Percentiles rank a stretch among this genome's conserved stretches.
Evolutionary conservation across 1,140 invertebrate genomes (phyloP).

Genomic region (Lutraria rhynchaena): DNA sequence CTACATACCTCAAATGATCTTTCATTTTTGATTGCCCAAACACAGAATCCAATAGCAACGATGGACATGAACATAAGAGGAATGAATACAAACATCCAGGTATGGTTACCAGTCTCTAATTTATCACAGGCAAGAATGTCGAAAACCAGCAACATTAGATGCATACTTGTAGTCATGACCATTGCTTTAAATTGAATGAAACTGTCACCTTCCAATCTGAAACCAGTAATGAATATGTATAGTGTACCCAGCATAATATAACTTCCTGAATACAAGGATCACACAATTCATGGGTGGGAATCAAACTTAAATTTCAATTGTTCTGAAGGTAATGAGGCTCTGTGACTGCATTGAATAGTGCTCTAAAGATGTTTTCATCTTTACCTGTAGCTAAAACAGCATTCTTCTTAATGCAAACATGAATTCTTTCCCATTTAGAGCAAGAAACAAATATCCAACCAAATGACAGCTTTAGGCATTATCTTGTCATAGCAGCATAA

Average conservation of each 20-base stretch:
- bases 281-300: too few species aligned
- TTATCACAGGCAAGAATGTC: constrained; percentile 98
- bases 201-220: constrained; percentile 95
- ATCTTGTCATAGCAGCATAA: too few species aligned
- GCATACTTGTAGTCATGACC: constrained; percentile 96
- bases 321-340: too few species aligned
- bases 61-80: constrained; percentile 98
- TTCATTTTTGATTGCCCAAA: constrained; percentile 99
- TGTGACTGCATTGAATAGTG: too few species aligned
- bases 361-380: too few species aligned
- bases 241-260: not conserved
- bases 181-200: constrained; percentile 99
- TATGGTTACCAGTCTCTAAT: constrained; percentile 91
- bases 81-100: constrained; percentile 95
- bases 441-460: too few species aligned
- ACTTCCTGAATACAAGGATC: not conserved
- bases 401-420: too few species aligned
- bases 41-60: constrained; percentile 97
- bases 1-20: constrained; percentile 93
- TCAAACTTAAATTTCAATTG: too few species aligned
- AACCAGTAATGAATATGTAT: not conserved
- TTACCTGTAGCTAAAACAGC: too few species aligned
- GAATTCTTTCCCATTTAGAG: too few species aligned
- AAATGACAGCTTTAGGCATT: too few species aligned
- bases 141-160: constrained; percentile 97